phyloP scores from a whole-genome alignment of 2,113 vertebrate species.

The Sander vitreus region DNA sequence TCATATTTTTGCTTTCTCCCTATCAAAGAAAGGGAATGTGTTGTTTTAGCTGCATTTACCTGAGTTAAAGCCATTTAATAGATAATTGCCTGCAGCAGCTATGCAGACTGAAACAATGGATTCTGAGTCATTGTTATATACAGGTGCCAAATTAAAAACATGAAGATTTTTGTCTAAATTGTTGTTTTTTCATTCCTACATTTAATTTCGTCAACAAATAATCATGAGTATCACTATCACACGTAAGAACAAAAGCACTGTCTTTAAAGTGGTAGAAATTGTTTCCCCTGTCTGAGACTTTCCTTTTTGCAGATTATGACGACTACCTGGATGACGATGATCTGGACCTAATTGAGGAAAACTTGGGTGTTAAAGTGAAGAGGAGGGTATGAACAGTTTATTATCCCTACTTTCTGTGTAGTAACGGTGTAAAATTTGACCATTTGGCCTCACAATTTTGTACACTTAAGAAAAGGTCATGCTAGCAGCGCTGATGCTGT shows the following conservation, averaged over 20 bases:
- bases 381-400: slow-evolving; percentile 87
- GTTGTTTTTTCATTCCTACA: too few species aligned
- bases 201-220: slow-evolving; percentile 3
- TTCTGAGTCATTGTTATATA: background rate
- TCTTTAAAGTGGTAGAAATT: background rate
- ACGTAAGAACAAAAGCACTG: background rate
- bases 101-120: background rate
- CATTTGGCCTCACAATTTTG: background rate
- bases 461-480: background rate
- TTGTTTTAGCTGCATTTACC: background rate
- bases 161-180: background rate
- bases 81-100: background rate
- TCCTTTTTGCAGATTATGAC: slow-evolving; percentile 86
- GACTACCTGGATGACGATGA: slow-evolving; percentile 98
- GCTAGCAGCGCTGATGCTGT: background rate
- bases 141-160: background rate
- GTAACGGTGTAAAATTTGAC: background rate
- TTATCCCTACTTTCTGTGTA: background rate
- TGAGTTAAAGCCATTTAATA: background rate
- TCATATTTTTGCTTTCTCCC: background rate
- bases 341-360: slow-evolving; percentile 98
- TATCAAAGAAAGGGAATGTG: background rate
- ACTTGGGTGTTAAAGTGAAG: slow-evolving; percentile 98
- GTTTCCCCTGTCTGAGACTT: slow-evolving; percentile 27
- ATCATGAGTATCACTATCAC: background rate